Conservation (phyloP, 2,888 invertebrate genomes). For the Drosophila aldrichi region DNA sequence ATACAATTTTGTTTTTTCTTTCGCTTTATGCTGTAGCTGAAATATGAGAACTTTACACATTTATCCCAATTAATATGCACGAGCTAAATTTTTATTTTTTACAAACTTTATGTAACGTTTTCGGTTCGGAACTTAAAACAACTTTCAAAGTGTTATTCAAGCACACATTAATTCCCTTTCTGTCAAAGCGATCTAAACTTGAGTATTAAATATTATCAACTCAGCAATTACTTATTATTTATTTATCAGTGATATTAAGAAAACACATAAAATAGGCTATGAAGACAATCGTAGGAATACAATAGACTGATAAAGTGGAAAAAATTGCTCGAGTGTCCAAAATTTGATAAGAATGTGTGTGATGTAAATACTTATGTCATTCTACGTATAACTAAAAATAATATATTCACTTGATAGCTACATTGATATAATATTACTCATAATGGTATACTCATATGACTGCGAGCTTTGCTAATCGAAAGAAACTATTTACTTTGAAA, state of each 20-base stretch:
- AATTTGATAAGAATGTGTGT: background rate
- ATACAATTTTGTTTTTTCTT: slow-evolving; percentile 19
- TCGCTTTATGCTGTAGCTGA: slow-evolving; percentile 19
- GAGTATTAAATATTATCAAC: background rate
- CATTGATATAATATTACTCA: too few relatives aligned
- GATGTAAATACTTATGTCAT: too few relatives aligned
- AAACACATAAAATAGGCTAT: background rate
- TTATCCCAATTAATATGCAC: background rate
- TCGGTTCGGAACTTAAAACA: background rate
- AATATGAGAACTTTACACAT: slow-evolving; percentile 31
- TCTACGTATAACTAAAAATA: too few relatives aligned
- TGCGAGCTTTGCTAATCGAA: too few relatives aligned
- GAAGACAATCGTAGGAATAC: background rate
- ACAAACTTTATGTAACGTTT: slow-evolving; percentile 8
- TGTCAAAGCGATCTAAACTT: background rate
- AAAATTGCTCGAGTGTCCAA: background rate
- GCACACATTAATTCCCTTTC: background rate
- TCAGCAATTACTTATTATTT: background rate
- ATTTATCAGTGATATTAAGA: background rate
- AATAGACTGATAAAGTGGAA: background rate
- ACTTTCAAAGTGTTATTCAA: slow-evolving; percentile 10
- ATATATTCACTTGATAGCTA: too few relatives aligned
- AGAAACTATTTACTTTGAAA: too few relatives aligned
- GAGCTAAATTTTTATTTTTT: slow-evolving; percentile 3
- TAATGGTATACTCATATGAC: too few relatives aligned